Base-by-base conservation (phyloP, 2,888 invertebrate species). In the Caenorhabditis imperialis region DNA sequence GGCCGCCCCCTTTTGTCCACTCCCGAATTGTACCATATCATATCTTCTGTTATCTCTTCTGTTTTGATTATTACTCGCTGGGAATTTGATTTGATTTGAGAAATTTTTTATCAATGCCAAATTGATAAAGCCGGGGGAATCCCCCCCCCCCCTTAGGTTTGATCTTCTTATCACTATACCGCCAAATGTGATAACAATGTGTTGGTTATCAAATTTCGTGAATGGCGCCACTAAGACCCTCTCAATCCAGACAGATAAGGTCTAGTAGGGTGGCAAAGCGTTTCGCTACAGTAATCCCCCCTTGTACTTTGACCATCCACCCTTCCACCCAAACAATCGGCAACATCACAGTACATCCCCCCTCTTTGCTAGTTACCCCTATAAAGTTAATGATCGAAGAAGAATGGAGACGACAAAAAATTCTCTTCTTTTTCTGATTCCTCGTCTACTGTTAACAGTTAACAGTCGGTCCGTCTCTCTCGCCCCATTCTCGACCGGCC, bases 191-290 rank as follows among this genome's bases (percentile, higher is more conserved):
- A 67, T 67, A 67, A 67, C 67, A 58, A 67, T 38, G 67, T 67
- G 57, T 67, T 51, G 51, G 57, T 67, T 67, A 67, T 67, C 67
- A 57, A 57, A 67, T 67, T 67, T 54, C 63, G 47, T 45, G 22
- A 47, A 65, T 40, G 54, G 30, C 30, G 10, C 6, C 30, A 30
- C 30, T 30, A 30, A 30, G 6, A 6, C 10, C 6, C 6, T 30
- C 30, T 10, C 10, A 30, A 6, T 30, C 10, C 30, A 30, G 30
- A 30, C 7, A 30, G 10, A 10, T 30, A 30, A 10, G 7, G 30
- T 7, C 10, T 7, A 30, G 30, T 30, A 10, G 10, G 7, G 30
- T 30, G 30, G 30, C 10, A 10, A 30, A 30, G 7, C 30, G 30
- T 30, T 10, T 7, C 7, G 10, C 30, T 30, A 30, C 30, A 30